Percentiles rank a stretch among this genome's conserved stretches.
Conservation (phyloP, 1,140 invertebrate genomes). For the Bathynomus jamesi region DNA sequence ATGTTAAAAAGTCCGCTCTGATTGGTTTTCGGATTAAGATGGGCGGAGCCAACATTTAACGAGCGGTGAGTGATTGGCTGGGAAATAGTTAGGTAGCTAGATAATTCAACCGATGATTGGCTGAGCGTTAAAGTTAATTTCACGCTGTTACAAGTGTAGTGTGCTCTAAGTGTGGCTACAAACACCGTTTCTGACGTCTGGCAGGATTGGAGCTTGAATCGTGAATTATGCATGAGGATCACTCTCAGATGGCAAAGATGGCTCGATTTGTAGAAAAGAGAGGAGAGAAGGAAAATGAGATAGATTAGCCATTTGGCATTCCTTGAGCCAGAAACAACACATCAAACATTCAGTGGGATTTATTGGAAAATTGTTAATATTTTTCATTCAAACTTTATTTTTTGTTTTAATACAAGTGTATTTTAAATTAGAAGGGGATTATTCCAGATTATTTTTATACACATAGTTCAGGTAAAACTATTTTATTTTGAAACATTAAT, state of each 20-base stretch:
- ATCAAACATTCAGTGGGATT: neutral
- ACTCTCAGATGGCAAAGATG: neutral
- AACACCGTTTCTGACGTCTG: neutral
- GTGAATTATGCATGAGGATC: conserved; percentile 1
- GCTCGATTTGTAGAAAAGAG: neutral
- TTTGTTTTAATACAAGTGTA: too few species aligned
- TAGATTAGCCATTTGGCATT: conserved; percentile 1
- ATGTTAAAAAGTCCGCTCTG: neutral
- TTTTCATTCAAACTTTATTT: neutral
- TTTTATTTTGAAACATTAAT: too few species aligned
- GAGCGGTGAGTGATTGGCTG: neutral
- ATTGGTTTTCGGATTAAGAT: neutral
- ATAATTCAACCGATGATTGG: neutral
- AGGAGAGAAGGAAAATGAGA: neutral
- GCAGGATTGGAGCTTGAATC: neutral
- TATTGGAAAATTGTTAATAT: neutral
- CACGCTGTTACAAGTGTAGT: neutral
- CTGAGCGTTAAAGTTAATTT: neutral
- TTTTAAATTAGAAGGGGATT: too few species aligned
- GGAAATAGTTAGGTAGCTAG: neutral
- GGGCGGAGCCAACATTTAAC: neutral
- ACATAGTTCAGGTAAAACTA: too few species aligned
- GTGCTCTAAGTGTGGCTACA: neutral
- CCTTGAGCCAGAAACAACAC: neutral
- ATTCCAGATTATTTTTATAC: too few species aligned